Conservation (phyloP, 2,888 invertebrate species). For the Melinaea menophilus region DNA sequence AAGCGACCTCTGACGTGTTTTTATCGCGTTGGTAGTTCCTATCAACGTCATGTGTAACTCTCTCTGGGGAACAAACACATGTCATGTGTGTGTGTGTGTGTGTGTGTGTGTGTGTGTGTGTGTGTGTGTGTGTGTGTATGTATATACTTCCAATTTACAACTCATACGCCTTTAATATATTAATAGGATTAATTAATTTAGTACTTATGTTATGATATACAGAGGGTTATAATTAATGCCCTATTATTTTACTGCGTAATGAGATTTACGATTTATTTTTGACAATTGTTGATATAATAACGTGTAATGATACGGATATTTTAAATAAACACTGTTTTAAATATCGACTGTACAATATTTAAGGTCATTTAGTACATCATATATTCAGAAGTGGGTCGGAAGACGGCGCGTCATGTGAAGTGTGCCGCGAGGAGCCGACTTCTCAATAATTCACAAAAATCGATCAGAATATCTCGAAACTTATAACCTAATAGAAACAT, state of each 20-base stretch:
- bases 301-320: too few relatives aligned
- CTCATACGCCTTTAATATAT: not conserved
- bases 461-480: slow-evolving; percentile 22
- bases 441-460: slow-evolving; percentile 29
- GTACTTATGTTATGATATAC: too few relatives aligned
- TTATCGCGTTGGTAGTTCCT: not conserved
- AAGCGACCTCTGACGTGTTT: not conserved
- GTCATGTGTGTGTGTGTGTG: not conserved
- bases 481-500: not conserved
- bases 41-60: slow-evolving; percentile 5
- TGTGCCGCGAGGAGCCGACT: slow-evolving; percentile 19
- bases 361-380: not conserved
- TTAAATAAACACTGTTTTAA: slow-evolving; percentile 4
- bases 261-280: slow-evolving; percentile 16
- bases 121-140: too few relatives aligned
- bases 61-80: slow-evolving; percentile 19
- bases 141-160: not conserved
- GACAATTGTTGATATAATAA: too few relatives aligned
- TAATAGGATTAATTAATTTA: too few relatives aligned
- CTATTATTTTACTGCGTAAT: not conserved
- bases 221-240: too few relatives aligned
- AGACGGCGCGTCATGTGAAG: slow-evolving; percentile 13
- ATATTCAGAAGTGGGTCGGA: not conserved
- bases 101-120: too few relatives aligned
- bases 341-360: not conserved